These are phyloP conservation scores for Pantelozetes paolii DNA, from an alignment of 2,888 invertebrate species.

Conservation along the genomic window DNA sequence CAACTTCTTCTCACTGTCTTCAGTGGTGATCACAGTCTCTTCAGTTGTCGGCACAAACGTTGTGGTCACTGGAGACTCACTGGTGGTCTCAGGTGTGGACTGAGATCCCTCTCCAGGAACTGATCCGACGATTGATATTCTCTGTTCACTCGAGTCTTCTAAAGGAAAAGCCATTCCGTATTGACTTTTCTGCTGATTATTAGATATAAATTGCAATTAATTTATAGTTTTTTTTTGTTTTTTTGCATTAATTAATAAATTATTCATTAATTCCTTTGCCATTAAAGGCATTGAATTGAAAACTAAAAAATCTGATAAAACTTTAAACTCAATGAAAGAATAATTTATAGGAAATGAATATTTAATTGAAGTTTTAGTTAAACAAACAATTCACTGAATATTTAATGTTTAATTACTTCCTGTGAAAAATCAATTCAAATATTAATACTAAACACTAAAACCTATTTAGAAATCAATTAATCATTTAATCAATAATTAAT, in stretches of 20 bases:
- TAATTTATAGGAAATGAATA: background rate
- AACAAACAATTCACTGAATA: background rate
- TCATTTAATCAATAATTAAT: no score
- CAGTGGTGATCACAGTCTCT: background rate
- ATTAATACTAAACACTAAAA: no score
- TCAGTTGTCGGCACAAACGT: slow-evolving; percentile 18
- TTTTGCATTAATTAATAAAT: background rate
- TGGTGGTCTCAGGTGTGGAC: background rate
- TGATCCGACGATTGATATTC: slow-evolving; percentile 15
- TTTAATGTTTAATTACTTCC: no score
- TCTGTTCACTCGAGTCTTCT: slow-evolving; percentile 35
- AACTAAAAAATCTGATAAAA: no score
- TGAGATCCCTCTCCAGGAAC: slow-evolving; percentile 18
- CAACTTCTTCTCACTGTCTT: slow-evolving; percentile 11
- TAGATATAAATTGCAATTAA: background rate
- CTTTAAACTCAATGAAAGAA: background rate
- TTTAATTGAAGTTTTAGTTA: background rate
- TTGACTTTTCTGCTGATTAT: slow-evolving; percentile 39
- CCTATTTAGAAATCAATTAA: no score
- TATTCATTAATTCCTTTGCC: no score
- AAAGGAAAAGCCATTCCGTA: slow-evolving; percentile 45
- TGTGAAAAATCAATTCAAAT: no score
- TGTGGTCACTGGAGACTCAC: slow-evolving; percentile 16
- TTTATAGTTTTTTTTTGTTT: no score
- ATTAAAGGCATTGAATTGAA: no score